A percentile compares a stretch with the other conserved stretches of the same genome.
These are phyloP conservation scores for Manis crassicaudata DNA, from an alignment of 2,797 vertebrate genomes.

Conservation along the genomic window DNA sequence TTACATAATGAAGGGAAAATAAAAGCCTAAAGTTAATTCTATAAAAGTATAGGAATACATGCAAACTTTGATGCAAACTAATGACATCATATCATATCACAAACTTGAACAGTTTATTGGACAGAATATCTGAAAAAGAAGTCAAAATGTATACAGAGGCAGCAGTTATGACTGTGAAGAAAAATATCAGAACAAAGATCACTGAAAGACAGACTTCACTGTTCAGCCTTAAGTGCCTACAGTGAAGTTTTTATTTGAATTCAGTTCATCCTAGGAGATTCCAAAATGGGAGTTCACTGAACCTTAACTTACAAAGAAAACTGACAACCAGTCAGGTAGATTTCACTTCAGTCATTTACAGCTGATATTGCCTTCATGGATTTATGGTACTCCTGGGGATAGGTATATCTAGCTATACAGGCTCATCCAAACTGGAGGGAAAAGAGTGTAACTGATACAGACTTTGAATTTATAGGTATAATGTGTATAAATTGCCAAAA, in stretches of 20 bases:
- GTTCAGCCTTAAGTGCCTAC: constrained; percentile 45
- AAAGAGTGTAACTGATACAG: background rate
- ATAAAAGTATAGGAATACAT: background rate
- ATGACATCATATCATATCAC: constrained; percentile 15
- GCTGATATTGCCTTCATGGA: constrained; percentile 17
- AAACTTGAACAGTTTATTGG: constrained; percentile 28
- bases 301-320: constrained; percentile 60
- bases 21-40: constrained; percentile 27
- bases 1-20: constrained; percentile 56
- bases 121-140: constrained; percentile 36
- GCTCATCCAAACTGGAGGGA: background rate
- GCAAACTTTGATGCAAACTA: constrained; percentile 34
- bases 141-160: constrained; percentile 31
- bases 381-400: background rate
- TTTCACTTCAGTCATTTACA: constrained; percentile 35
- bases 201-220: background rate
- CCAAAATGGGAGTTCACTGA: constrained; percentile 52
- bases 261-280: constrained; percentile 36
- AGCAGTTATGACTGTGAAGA: constrained; percentile 17
- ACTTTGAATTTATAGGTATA: background rate
- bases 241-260: constrained; percentile 66
- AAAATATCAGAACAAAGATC: constrained; percentile 40
- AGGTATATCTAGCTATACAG: background rate
- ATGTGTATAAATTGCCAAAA: background rate
- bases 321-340: constrained; percentile 25